phyloP scores from a whole-genome alignment of 2,888 invertebrate species.

The Atrina japonica region DNA sequence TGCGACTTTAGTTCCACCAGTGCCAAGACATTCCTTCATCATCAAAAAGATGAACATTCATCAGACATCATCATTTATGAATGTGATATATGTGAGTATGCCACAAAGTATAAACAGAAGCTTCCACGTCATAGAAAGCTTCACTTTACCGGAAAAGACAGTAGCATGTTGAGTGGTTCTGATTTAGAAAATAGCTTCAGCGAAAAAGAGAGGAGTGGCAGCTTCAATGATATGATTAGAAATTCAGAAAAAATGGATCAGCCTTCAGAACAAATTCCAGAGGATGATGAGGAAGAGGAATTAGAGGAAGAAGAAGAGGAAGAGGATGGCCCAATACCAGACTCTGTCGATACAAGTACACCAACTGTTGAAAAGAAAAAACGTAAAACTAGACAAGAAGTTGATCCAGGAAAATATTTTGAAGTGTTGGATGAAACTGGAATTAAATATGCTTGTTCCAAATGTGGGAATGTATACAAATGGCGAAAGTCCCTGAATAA shows the following conservation, averaged over 20 bases:
- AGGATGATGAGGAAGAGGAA: slow-evolving; percentile 59
- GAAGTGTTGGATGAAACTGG: slow-evolving; percentile 76
- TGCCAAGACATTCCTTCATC: slow-evolving; percentile 69
- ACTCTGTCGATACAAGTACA: slow-evolving; percentile 37
- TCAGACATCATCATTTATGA: slow-evolving; percentile 70
- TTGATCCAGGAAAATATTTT: slow-evolving; percentile 77
- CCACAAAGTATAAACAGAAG: slow-evolving; percentile 76
- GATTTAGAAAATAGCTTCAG: slow-evolving; percentile 57
- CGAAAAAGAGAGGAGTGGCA: slow-evolving; percentile 48
- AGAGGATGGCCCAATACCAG: slow-evolving; percentile 36
- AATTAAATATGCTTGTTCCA: slow-evolving; percentile 80
- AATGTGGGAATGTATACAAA: slow-evolving; percentile 80
- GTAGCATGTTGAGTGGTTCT: slow-evolving; percentile 45
- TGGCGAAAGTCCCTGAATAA: slow-evolving; percentile 80
- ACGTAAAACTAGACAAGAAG: slow-evolving; percentile 72
- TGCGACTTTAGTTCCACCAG: slow-evolving; percentile 68
- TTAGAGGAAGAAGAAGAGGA: slow-evolving; percentile 58
- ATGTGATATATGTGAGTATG: slow-evolving; percentile 76
- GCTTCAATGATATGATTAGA: slow-evolving; percentile 19
- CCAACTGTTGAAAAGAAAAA: slow-evolving; percentile 62
- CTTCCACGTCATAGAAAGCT: slow-evolving; percentile 71
- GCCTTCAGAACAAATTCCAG: slow-evolving; percentile 49
- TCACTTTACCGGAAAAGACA: slow-evolving; percentile 67
- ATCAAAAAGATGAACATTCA: slow-evolving; percentile 70
- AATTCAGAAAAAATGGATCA: slow-evolving; percentile 49